A percentile compares a stretch with the other conserved stretches of the same genome.
phyloP scores from a whole-genome alignment of 2,888 invertebrate genomes.

The Aporophyla nigra region DNA sequence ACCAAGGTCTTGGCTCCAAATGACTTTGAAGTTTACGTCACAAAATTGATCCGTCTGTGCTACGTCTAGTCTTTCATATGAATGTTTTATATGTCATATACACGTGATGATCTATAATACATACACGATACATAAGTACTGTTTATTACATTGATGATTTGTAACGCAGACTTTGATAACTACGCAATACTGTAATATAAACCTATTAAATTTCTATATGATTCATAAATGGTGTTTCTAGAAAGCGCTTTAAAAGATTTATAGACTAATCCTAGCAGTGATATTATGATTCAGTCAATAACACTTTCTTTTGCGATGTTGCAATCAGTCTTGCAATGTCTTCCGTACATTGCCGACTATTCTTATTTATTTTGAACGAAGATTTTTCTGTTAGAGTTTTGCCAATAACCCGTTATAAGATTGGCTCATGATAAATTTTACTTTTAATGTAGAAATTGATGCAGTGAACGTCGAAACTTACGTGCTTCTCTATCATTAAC shows the following conservation, averaged over 20 bases:
- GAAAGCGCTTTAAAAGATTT: slow-evolving; percentile 18
- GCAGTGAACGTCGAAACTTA: background rate
- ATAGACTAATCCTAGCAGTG: background rate
- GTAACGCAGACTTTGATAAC: slow-evolving; percentile 41
- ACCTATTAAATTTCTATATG: slow-evolving; percentile 30
- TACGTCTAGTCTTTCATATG: slow-evolving; percentile 68
- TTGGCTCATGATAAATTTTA: slow-evolving; percentile 17
- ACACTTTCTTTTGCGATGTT: slow-evolving; percentile 8
- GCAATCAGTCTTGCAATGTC: background rate
- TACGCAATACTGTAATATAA: slow-evolving; percentile 58
- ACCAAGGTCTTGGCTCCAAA: slow-evolving; percentile 43
- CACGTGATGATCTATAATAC: slow-evolving; percentile 53
- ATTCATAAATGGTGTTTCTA: slow-evolving; percentile 16
- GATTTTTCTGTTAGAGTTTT: slow-evolving; percentile 9
- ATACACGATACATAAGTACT: slow-evolving; percentile 32
- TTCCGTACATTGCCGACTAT: background rate
- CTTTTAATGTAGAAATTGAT: slow-evolving; percentile 26
- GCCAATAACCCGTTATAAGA: background rate
- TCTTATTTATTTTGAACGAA: slow-evolving; percentile 4
- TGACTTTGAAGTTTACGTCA: slow-evolving; percentile 51
- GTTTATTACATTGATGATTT: slow-evolving; percentile 39
- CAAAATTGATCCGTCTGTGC: slow-evolving; percentile 74
- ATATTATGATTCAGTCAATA: background rate
- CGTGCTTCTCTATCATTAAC: slow-evolving; percentile 2
- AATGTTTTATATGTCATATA: slow-evolving; percentile 58